phyloP scores from a whole-genome alignment of 2,888 invertebrate species.

The Lagria hirta region DNA sequence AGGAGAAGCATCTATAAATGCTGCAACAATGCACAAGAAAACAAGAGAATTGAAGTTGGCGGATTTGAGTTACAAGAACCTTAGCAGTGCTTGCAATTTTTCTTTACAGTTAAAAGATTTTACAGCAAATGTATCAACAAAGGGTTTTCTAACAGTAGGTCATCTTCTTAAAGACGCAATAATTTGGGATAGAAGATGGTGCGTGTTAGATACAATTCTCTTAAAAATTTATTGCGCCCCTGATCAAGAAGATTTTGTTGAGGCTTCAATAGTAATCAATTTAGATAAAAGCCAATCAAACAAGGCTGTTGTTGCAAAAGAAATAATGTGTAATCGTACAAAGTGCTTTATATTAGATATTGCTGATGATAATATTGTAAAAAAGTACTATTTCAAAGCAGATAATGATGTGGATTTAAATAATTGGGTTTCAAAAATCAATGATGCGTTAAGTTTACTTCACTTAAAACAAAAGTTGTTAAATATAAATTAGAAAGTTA shows the following conservation, averaged over 20 bases:
- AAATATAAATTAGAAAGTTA: too few relatives aligned
- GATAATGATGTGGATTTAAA: too few relatives aligned
- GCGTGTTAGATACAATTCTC: constrained; percentile 53
- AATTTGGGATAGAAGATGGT: constrained; percentile 61
- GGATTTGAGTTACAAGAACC: constrained; percentile 14
- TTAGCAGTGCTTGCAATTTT: constrained; percentile 21
- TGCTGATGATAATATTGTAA: too few relatives aligned
- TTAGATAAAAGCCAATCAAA: too few relatives aligned
- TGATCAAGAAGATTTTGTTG: constrained; percentile 48
- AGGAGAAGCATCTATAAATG: constrained; percentile 2
- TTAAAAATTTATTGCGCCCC: constrained; percentile 59
- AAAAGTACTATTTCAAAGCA: too few relatives aligned
- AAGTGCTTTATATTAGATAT: too few relatives aligned
- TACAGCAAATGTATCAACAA: constrained; percentile 17
- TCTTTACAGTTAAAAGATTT: constrained; percentile 25
- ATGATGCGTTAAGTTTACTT: too few relatives aligned
- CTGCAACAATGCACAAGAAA: constrained; percentile 2
- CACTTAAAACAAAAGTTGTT: too few relatives aligned
- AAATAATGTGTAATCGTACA: too few relatives aligned
- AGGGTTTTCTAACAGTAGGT: constrained; percentile 59
- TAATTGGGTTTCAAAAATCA: too few relatives aligned
- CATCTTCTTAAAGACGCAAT: constrained; percentile 48
- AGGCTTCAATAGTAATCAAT: constrained; percentile 50
- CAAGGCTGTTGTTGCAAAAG: too few relatives aligned
- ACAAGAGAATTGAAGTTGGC: constrained; percentile 1